Percentiles rank a stretch among this genome's conserved stretches.
These are phyloP conservation scores for Heliconius hortense DNA, from an alignment of 2,888 invertebrate species.

Conservation along the genomic window DNA sequence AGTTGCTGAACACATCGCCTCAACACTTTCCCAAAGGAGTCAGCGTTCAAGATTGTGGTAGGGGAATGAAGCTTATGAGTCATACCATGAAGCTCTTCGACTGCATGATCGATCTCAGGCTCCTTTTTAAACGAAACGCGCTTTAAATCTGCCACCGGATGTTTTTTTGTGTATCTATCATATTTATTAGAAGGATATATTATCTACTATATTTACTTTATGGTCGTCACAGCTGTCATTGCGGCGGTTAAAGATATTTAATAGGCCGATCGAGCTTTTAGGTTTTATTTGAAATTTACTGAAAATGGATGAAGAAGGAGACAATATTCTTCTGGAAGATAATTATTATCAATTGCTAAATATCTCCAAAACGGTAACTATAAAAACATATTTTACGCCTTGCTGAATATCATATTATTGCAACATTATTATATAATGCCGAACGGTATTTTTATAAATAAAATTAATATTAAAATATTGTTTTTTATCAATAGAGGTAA, in stretches of 20 bases:
- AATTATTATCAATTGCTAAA: constrained; percentile 95
- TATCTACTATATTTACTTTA: constrained; percentile 19
- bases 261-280: constrained; percentile 42
- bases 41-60: too few species aligned
- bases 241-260: constrained; percentile 53
- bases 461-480: neutral
- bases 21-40: too few species aligned
- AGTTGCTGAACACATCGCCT: too few species aligned
- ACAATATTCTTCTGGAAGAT: constrained; percentile 87
- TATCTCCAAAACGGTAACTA: constrained; percentile 90
- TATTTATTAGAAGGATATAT: too few species aligned
- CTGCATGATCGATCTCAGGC: too few species aligned
- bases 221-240: constrained; percentile 45
- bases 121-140: too few species aligned
- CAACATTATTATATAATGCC: constrained; percentile 57
- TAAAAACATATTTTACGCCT: constrained; percentile 44
- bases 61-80: too few species aligned
- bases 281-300: constrained; percentile 41
- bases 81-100: too few species aligned
- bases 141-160: too few species aligned
- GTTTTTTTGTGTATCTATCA: too few species aligned
- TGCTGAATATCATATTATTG: constrained; percentile 52
- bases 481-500: neutral
- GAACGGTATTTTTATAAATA: constrained; percentile 18
- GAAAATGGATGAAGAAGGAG: constrained; percentile 86